These are phyloP conservation scores for Myotis vivesi DNA, from an alignment of 2,797 vertebrate genomes.

Conservation along the genomic window DNA sequence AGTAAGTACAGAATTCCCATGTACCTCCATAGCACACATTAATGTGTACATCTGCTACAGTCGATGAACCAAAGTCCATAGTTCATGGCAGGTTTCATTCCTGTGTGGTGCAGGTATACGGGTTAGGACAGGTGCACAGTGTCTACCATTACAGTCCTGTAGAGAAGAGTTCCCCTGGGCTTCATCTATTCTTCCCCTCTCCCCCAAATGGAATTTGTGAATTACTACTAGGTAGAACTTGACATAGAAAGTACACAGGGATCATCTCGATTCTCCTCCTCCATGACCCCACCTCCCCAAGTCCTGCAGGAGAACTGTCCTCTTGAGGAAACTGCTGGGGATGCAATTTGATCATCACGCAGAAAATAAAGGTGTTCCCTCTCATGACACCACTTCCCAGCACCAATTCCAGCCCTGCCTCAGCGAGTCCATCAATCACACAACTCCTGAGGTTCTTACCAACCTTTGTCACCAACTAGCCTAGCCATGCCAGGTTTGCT, in stretches of 20 bases:
- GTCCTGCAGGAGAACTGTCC: not conserved
- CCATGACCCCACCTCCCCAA: not conserved
- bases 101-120: not conserved
- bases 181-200: not conserved
- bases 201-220: not conserved
- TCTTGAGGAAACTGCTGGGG: not conserved
- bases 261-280: not conserved
- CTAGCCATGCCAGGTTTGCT: not conserved
- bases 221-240: not conserved
- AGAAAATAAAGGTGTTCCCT: not conserved
- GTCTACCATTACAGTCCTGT: not conserved
- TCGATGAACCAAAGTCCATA: not conserved
- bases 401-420: not conserved
- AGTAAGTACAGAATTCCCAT: not conserved
- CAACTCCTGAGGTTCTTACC: not conserved
- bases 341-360: fast-evolving
- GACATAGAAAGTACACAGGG: not conserved
- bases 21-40: not conserved
- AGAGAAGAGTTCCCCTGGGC: not conserved
- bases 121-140: not conserved
- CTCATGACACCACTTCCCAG: not conserved
- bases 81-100: not conserved
- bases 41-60: not conserved
- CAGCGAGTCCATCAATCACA: not conserved
- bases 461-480: not conserved